These are phyloP conservation scores for Babyrousa celebensis DNA, from an alignment of 2,797 vertebrate species.

Conservation along the genomic window DNA sequence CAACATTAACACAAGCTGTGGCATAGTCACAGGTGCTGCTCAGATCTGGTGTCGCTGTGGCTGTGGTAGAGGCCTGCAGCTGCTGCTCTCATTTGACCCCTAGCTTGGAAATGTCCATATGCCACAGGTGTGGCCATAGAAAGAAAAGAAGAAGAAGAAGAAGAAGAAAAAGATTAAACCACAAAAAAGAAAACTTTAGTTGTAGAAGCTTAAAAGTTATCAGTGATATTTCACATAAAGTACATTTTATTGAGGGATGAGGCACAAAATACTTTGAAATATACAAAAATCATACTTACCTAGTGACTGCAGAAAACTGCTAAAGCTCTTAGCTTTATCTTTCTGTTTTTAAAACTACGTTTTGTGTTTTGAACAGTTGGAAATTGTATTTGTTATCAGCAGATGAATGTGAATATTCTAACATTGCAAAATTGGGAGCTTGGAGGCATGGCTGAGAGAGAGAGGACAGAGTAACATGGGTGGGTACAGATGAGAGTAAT, in stretches of 20 bases:
- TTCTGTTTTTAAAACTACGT: conserved; percentile 43
- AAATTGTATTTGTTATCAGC: background rate
- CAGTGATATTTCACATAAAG: conserved; percentile 4
- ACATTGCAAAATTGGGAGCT: background rate
- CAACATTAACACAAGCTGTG: no score
- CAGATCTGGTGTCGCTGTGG: no score
- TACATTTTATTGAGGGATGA: background rate
- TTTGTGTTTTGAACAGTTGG: background rate
- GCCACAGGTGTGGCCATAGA: no score
- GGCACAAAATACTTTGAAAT: background rate
- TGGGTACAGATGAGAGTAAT: no score
- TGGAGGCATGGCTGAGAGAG: background rate
- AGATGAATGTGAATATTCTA: background rate
- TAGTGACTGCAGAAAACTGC: background rate
- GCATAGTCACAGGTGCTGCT: no score
- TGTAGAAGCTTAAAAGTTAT: background rate
- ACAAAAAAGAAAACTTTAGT: background rate
- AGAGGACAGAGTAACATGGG: accelerated
- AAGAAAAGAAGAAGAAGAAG: no score
- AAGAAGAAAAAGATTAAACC: background rate
- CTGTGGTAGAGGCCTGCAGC: no score
- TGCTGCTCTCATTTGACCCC: no score
- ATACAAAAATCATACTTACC: background rate
- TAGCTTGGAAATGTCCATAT: no score
- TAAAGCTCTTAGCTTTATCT: background rate